Base-by-base conservation (phyloP, 2,888 invertebrate species). In the Hirudinaria manillensis region DNA sequence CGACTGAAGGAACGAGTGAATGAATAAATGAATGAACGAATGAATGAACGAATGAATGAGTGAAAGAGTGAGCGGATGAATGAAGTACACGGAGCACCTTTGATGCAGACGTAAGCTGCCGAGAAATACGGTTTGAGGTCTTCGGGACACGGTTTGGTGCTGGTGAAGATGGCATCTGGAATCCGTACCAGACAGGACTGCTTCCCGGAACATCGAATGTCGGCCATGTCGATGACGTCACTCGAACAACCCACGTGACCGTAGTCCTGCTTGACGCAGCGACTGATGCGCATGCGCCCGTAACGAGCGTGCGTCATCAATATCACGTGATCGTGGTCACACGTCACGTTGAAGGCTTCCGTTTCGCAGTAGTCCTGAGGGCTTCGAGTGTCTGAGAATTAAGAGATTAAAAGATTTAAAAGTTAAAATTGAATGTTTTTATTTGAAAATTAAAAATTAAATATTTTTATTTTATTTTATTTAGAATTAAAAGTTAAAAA, bases 171-270 rank as follows among this genome's bases (percentile, higher is more conserved):
- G 24, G 61, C 61, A 19, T 61, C 61, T 21, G 61, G 61, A 61
- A 61, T 61, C n/a, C 24, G 7, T 10, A 61, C 29, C 24, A 61
- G 7, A 61, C 61, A 61, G 7, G 38, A 70, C 51, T 45, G 34
- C 24, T 51, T 70, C 0, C 70, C 70, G 6, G 70, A 70, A 24
- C 70, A 70, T 45, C 38, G 38, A 19, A 70, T 36, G 45, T 70
- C 70, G 13, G 70, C 70, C 70, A 70, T 70, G 24, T 70, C 70
- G 24, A 34, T 70, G 70, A 70, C 70, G 70, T 51, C 51, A 51
- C 70, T 70, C 27, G 36, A 34, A 45, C 70, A 70, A 36, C 70
- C 70, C 70, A 70, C 51, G 70, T 70, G 70, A 70, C 70, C 70
- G 45, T 36, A 70, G 51, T 70, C 70, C n/a, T 45, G 38, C 24